phyloP scores from a whole-genome alignment of 2,797 vertebrate species.

The Semotilus atromaculatus region DNA sequence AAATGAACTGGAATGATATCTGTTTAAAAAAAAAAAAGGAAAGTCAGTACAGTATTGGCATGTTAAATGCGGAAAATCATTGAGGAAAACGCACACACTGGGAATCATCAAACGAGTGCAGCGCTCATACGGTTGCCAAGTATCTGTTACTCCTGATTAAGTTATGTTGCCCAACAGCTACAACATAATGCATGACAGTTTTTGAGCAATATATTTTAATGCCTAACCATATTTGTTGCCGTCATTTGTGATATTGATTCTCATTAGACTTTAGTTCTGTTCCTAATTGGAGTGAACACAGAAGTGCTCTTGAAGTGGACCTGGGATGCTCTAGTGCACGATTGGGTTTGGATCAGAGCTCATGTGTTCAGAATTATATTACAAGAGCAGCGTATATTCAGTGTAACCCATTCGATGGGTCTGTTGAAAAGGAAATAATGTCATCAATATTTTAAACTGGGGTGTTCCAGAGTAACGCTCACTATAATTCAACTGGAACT shows the following conservation, averaged over 20 bases:
- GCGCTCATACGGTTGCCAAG: constrained; percentile 11
- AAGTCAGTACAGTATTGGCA: not conserved
- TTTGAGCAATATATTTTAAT: constrained; percentile 21
- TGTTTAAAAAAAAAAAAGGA: not conserved
- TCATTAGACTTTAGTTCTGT: not conserved
- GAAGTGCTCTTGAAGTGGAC: not conserved
- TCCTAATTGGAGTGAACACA: no score
- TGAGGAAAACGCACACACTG: not conserved
- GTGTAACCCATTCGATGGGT: not conserved
- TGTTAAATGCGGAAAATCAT: not conserved
- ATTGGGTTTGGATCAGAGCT: not conserved
- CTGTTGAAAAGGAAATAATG: constrained; percentile 17
- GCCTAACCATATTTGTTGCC: not conserved
- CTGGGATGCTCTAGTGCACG: no score
- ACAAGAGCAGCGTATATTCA: not conserved
- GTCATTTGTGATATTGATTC: constrained; percentile 5
- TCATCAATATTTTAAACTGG: constrained; percentile 5
- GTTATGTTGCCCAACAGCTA: constrained; percentile 12
- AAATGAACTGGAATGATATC: not conserved
- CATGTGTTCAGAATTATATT: not conserved
- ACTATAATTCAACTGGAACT: constrained; percentile 1
- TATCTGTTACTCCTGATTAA: constrained; percentile 28
- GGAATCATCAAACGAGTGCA: constrained; percentile 16
- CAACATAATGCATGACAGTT: constrained; percentile 5
- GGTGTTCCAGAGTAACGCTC: constrained; percentile 20